Evolutionary conservation across 2,888 invertebrate species (phyloP), one percentile per base, ranked within the genome.

Genomic region (Cheilosia vulpina): DNA sequence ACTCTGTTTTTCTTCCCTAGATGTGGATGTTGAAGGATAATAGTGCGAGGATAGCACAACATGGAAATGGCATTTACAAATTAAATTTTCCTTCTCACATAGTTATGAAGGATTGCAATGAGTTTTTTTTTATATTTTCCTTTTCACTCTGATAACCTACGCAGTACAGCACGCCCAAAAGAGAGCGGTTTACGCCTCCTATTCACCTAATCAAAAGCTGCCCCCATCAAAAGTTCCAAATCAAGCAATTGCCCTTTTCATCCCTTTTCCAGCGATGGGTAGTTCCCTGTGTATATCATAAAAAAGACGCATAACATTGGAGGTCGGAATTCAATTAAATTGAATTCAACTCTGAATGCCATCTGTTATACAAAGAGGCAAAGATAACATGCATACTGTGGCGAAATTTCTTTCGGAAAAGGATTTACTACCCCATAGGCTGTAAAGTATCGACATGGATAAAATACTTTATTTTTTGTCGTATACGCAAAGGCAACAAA

Each of bases 31-130:
- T 38, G 57, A 47, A 34, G 27, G 57, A 52, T 79, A 50, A 52
- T 62, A 43, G 47, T 43, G 31, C 45, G 63, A 58, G 52, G 31
- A 66, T 50, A 13, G 31, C 34, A 11, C 65, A 65, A 53, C 38
- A 50, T 69, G 71, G 43, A 38, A 63, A 47, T 71, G 82, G 72
- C 77, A 82, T 47, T 65, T 66, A 76, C 53, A 77, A 77, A 77
- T 68, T 65, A 57, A 34, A 62, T 47, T 24, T 38, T 38, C 9
- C 5, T 24, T 4, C 17, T 31, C 17, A 55, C 4, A 7, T n/a
- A 17, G 55, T 17, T 17, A 9, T 52, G 2, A 7, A n/a, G 13
- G 13, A 21, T 27, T 31, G 27, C 7, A 31, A 31, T 31, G 15
- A n/a, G 57, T 19, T 58, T 5, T 57, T 58, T 34, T 6, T 38